Evolutionary conservation across 2,797 vertebrate species (phyloP).

Genomic region (Mormyrus hasselquistii): DNA sequence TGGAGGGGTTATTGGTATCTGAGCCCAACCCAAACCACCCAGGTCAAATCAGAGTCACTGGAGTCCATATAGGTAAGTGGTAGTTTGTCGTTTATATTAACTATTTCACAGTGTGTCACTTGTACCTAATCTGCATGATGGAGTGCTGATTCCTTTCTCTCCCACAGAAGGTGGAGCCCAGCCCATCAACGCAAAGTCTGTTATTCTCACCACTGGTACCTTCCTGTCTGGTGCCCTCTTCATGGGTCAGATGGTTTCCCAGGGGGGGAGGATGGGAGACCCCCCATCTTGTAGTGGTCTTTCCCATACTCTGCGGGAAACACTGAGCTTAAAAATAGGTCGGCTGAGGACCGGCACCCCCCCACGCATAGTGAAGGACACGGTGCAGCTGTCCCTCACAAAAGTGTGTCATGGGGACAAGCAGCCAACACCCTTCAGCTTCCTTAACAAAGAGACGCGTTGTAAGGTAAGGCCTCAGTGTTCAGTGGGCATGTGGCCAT

Average conservation of each 20-base stretch:
- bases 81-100: neutral
- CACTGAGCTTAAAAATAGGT: constrained; percentile 72
- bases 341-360: constrained; percentile 89
- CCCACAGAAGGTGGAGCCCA: constrained; percentile 59
- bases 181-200: constrained; percentile 58
- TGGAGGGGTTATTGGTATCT: constrained; percentile 78
- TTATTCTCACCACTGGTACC: constrained; percentile 86
- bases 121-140: neutral
- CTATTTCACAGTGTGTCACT: neutral
- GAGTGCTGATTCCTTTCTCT: neutral
- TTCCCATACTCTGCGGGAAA: constrained; percentile 72
- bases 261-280: constrained; percentile 85
- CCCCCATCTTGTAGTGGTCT: constrained; percentile 73
- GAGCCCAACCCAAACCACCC: constrained; percentile 60
- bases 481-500: neutral
- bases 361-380: constrained; percentile 79
- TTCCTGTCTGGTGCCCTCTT: constrained; percentile 83
- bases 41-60: constrained; percentile 68
- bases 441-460: constrained; percentile 62
- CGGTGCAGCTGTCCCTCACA: constrained; percentile 69
- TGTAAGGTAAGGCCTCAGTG: constrained; percentile 48
- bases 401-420: constrained; percentile 63
- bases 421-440: constrained; percentile 82
- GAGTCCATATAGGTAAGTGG: constrained; percentile 72
- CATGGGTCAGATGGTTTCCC: constrained; percentile 68